Base-by-base conservation (phyloP, 2,888 invertebrate genomes). In the Timema cristinae region DNA sequence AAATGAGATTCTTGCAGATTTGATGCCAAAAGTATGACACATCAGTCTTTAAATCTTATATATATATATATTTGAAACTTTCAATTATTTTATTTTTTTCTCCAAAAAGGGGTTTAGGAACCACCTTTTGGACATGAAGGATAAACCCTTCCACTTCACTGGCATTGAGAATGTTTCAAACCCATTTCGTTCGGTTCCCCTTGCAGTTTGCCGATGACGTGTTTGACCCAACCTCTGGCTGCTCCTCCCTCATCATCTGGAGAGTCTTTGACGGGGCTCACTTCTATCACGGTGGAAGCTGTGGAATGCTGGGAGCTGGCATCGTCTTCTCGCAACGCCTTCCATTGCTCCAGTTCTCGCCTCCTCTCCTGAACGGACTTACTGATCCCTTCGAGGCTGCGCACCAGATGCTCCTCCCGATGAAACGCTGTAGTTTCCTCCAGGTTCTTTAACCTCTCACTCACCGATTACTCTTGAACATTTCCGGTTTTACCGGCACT, bases 121-220 rank as follows among this genome's bases (percentile, higher is more conserved):
- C 32, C 32, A 32, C 32, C 32, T 32, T 32, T 32, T 32, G 32
- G 32, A 32, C 32, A 32, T 4, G 32, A 32, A 32, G 4, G 32
- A 32, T 32, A 32, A 32, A 4, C 32, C 32, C 32, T 32, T 32
- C 32, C 54, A n/a, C 54, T 54, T 78, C 82, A 69, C 59, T 69
- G 59, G 49, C 69, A 59, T 16, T 70, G 50, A 15, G 61, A 52
- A 16, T 61, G 50, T 15, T 32, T 51, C 7, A 51, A 66, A 50
- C 49, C 48, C 16, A n/a, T 67, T 10, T 75, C 72, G 11, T 47
- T 66, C 2, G 72, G 71, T 9, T 63, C 56, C 11, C 77, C 79
- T 76, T 91, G 90, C 79, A 91, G 88, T 84, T 90, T 88, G 76
- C 89, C 90, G 13, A 91, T 89, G 78, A 91, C 89, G 78, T 91